A percentile compares a stretch with the other conserved stretches of the same genome.
Conservation (phyloP, 2,797 vertebrate genomes). For the Onychomys leucogaster region DNA sequence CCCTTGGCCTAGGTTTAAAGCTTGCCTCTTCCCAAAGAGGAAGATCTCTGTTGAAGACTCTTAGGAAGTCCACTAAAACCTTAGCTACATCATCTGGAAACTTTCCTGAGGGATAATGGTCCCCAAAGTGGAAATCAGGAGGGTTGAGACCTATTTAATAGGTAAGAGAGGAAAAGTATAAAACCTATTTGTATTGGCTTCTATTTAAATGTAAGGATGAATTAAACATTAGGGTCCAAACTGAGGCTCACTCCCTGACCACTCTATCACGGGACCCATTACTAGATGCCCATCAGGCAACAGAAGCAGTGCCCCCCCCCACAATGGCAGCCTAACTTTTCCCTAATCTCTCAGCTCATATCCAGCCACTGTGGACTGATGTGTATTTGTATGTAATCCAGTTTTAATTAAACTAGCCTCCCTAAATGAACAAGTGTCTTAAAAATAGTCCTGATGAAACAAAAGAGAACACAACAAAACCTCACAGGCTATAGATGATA, state of each 20-base stretch:
- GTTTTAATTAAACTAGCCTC: conserved; percentile 63
- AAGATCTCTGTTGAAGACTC: not conserved
- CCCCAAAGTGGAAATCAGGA: not conserved
- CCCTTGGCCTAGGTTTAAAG: not conserved
- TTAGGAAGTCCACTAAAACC: not conserved
- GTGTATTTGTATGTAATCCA: not conserved
- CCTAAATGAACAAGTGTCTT: conserved; percentile 23
- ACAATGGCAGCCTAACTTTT: not conserved
- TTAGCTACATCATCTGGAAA: conserved; percentile 12
- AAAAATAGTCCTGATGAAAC: conserved; percentile 34
- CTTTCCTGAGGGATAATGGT: not conserved
- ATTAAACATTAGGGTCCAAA: conserved; percentile 29
- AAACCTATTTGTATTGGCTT: conserved; percentile 27
- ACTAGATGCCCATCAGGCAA: not conserved
- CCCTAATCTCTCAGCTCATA: not conserved
- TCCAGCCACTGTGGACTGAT: not conserved
- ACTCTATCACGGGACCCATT: not conserved
- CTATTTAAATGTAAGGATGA: conserved; percentile 37
- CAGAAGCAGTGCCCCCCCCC: not conserved
- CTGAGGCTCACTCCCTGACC: not conserved
- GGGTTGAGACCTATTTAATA: not conserved
- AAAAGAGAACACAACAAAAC: conserved; percentile 49
- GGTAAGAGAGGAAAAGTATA: conserved; percentile 13
- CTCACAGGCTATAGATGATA: not conserved
- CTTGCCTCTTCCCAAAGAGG: not conserved